phyloP scores from a whole-genome alignment of 2,797 vertebrate species.

The Trichosurus vulpecula region DNA sequence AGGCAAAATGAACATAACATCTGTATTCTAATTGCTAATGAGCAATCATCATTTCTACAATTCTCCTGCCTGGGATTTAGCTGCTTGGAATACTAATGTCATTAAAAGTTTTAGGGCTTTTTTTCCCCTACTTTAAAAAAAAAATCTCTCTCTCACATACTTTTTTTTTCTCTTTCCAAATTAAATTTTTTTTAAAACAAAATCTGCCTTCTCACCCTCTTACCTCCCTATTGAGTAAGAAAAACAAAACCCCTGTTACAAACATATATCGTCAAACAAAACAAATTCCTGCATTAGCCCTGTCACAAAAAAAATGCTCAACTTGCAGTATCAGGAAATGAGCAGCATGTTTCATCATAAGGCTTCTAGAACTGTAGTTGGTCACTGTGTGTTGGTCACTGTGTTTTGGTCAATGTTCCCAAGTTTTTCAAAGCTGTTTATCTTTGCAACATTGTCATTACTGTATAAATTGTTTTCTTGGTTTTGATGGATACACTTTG shows the following conservation, averaged over 20 bases:
- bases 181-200: background rate
- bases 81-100: slow-evolving; percentile 86
- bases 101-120: slow-evolving; percentile 62
- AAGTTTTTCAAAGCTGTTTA: background rate
- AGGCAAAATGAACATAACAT: slow-evolving; percentile 84
- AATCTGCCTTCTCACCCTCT: background rate
- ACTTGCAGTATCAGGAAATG: background rate
- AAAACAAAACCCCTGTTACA: background rate
- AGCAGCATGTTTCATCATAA: background rate
- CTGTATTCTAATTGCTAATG: slow-evolving; percentile 87
- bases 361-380: background rate
- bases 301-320: background rate
- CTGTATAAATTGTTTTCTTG: background rate
- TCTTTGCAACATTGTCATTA: background rate
- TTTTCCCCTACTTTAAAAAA: slow-evolving; percentile 20
- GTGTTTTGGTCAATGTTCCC: background rate
- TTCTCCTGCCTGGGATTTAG: slow-evolving; percentile 85
- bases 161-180: background rate
- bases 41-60: slow-evolving; percentile 88
- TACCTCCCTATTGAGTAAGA: background rate
- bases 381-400: background rate
- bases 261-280: background rate
- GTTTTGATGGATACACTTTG: background rate
- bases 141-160: background rate
- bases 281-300: background rate